These are phyloP conservation scores for Gambusia yucatana DNA, from an alignment of 2,797 vertebrate genomes.

Conservation along the genomic window DNA sequence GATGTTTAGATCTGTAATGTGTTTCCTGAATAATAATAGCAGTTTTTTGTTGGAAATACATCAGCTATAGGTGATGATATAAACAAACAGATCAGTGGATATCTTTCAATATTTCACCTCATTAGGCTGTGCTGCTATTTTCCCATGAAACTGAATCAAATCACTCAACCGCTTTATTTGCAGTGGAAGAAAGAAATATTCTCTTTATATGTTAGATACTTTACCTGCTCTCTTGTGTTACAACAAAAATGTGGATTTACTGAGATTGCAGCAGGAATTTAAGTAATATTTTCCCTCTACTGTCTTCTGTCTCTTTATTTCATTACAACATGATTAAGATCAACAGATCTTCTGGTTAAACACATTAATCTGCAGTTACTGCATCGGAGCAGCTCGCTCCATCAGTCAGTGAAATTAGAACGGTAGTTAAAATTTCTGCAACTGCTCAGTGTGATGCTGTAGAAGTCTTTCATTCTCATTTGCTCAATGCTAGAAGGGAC, in stretches of 20 bases:
- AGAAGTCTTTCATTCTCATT: background rate
- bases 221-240: background rate
- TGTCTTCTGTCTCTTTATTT: background rate
- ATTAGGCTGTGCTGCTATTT: background rate
- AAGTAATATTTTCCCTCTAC: background rate
- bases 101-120: conserved; percentile 12
- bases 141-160: conserved; percentile 22
- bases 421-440: background rate
- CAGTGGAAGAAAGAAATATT: background rate
- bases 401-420: conserved; percentile 3
- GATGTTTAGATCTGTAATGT: background rate
- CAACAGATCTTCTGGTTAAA: background rate
- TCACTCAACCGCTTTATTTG: conserved; percentile 23
- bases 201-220: background rate
- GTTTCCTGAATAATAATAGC: background rate
- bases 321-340: background rate
- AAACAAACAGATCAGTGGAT: background rate
- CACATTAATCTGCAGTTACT: background rate
- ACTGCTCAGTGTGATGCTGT: background rate
- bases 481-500: background rate
- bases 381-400: background rate
- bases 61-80: background rate
- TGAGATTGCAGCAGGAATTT: background rate
- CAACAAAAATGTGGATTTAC: background rate
- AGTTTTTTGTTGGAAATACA: background rate